These are phyloP conservation scores for Galeopsomyia nigrocyanea DNA, from an alignment of 2,888 invertebrate species.

Conservation along the genomic window DNA sequence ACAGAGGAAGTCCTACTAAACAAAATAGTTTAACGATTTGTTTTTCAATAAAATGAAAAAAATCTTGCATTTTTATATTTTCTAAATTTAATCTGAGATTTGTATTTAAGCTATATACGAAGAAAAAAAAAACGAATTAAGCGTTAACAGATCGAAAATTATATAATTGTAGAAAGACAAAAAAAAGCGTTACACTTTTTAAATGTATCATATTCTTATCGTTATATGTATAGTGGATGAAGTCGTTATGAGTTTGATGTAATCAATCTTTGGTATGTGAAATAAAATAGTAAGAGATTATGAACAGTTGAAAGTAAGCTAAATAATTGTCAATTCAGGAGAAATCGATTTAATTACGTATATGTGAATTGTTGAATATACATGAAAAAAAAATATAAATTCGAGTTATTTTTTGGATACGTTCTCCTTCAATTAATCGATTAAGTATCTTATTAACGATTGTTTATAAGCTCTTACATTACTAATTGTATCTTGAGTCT, in stretches of 20 bases:
- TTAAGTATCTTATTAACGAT: slow-evolving; percentile 30
- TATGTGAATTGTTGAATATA: slow-evolving; percentile 40
- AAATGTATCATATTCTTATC: slow-evolving; percentile 56
- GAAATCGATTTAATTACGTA: slow-evolving; percentile 39
- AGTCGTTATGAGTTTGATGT: slow-evolving; percentile 60
- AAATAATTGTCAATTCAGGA: slow-evolving; percentile 31
- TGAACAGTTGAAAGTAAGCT: slow-evolving; percentile 35
- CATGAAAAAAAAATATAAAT: slow-evolving; percentile 23
- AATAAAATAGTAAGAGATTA: slow-evolving; percentile 48
- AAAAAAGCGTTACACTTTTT: slow-evolving; percentile 48
- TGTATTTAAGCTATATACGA: slow-evolving; percentile 52
- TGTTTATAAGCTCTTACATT: slow-evolving; percentile 41
- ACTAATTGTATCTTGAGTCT: slow-evolving; percentile 27
- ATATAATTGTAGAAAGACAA: slow-evolving; percentile 48
- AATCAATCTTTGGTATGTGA: slow-evolving; percentile 56
- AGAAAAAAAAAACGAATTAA: slow-evolving; percentile 47
- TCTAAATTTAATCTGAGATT: slow-evolving; percentile 58
- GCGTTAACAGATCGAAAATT: slow-evolving; percentile 50
- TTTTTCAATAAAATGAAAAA: slow-evolving; percentile 46
- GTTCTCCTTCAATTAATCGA: slow-evolving; percentile 38
- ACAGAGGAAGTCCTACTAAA: slow-evolving; percentile 42
- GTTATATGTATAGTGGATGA: slow-evolving; percentile 54
- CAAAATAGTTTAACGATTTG: slow-evolving; percentile 46
- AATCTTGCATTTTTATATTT: slow-evolving; percentile 59
- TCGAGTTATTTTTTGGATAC: slow-evolving; percentile 35